Conservation (phyloP, 2,113 vertebrate genomes). For the Misgurnus anguillicaudatus region DNA sequence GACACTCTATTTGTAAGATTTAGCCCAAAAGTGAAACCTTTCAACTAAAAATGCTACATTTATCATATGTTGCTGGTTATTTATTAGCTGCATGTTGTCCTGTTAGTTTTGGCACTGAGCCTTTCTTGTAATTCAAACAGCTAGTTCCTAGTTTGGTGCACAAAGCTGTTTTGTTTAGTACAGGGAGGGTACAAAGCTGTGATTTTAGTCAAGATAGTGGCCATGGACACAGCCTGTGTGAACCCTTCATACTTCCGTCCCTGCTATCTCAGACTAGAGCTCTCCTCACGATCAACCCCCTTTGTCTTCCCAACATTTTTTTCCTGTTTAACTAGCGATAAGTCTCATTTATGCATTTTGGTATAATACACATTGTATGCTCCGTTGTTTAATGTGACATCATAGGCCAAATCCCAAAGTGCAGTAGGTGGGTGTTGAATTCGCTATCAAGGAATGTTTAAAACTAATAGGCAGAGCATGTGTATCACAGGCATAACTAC, state of each 20-base stretch:
- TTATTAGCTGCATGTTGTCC: conserved; percentile 8
- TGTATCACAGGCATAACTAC: neutral
- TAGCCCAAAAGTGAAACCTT: neutral
- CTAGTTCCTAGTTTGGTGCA: neutral
- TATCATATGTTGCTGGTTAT: conserved; percentile 8
- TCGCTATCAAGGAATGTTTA: conserved; percentile 21
- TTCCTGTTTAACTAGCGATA: conserved; percentile 62
- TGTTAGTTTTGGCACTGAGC: conserved; percentile 18
- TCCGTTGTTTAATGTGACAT: no score
- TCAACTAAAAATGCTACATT: neutral
- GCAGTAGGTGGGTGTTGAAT: neutral
- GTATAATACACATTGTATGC: no score
- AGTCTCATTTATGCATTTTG: conserved; percentile 70
- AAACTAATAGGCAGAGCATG: conserved; percentile 12
- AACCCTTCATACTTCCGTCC: conserved; percentile 39
- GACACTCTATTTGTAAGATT: neutral
- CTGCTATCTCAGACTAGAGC: neutral
- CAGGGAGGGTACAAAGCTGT: conserved; percentile 1
- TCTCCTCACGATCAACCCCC: neutral
- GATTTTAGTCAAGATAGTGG: conserved; percentile 3
- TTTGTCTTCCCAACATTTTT: conserved; percentile 37
- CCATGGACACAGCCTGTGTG: neutral
- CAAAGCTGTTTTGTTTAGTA: neutral
- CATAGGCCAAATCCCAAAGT: neutral
- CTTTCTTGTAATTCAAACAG: neutral